These are phyloP conservation scores for Griposia aprilina DNA, from an alignment of 2,888 invertebrate genomes.

Conservation along the genomic window DNA sequence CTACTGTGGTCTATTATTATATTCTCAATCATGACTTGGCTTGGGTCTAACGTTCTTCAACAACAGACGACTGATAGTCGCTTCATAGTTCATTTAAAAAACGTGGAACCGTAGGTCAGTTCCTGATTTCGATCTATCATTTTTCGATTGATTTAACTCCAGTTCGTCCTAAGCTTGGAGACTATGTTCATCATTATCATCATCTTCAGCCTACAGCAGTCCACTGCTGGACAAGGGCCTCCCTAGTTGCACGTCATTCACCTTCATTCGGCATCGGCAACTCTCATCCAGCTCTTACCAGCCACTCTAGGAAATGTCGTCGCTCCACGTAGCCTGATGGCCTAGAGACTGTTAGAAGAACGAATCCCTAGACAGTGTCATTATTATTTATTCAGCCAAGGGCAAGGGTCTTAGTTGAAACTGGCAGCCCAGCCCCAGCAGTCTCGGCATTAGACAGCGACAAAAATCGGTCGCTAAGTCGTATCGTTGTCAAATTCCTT, in stretches of 20 bases:
- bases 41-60: background rate
- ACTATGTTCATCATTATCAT: no score
- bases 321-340: background rate
- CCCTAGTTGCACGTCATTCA: background rate
- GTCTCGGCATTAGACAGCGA: no score
- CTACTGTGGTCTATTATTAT: background rate
- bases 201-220: background rate
- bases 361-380: background rate
- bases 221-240: background rate
- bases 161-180: background rate
- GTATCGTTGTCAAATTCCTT: no score
- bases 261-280: background rate
- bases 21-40: background rate
- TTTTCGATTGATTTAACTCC: conserved; percentile 1
- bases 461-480: no score
- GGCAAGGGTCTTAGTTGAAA: background rate
- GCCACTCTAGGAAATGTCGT: background rate
- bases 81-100: background rate
- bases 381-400: background rate
- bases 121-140: background rate
- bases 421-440: no score
- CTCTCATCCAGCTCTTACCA: background rate
- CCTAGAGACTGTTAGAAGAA: background rate
- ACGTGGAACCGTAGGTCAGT: background rate
- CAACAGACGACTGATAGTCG: background rate